These are phyloP conservation scores for Dyspetes luteomarginatus DNA, from an alignment of 2,888 invertebrate species.

Conservation along the genomic window DNA sequence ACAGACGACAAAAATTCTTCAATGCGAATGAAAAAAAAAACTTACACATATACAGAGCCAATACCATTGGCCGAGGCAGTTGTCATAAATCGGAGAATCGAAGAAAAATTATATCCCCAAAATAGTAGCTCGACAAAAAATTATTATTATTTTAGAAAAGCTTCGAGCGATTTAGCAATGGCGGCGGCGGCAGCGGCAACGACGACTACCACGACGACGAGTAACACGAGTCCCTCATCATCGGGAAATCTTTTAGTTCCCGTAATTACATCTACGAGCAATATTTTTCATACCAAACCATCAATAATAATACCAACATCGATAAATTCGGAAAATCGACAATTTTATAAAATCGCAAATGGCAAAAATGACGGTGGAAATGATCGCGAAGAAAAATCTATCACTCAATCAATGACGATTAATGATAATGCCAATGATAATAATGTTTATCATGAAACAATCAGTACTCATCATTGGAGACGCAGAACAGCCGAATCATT, in stretches of 20 bases:
- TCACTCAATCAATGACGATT: neutral
- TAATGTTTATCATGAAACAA: slow-evolving; percentile 42
- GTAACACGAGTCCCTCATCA: neutral
- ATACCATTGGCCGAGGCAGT: slow-evolving; percentile 79
- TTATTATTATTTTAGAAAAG: slow-evolving; percentile 74
- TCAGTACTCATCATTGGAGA: slow-evolving; percentile 70
- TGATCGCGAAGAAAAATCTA: neutral
- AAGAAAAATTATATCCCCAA: slow-evolving; percentile 79
- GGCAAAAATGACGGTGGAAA: neutral
- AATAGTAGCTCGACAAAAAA: slow-evolving; percentile 69
- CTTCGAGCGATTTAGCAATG: no score
- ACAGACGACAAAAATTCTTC: slow-evolving; percentile 79
- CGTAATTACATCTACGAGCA: neutral
- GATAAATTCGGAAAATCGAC: neutral
- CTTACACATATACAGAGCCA: slow-evolving; percentile 78
- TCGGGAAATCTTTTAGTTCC: neutral
- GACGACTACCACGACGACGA: no score
- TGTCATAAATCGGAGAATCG: slow-evolving; percentile 79
- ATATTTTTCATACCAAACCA: neutral
- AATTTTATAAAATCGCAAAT: neutral
- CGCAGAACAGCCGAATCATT: slow-evolving; percentile 72
- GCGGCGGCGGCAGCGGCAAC: no score
- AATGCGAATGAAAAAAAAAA: slow-evolving; percentile 72
- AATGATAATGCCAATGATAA: slow-evolving; percentile 16
- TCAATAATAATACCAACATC: neutral